Base-by-base conservation (phyloP, 2,888 invertebrate genomes). In the Pyrrhosoma nymphula region DNA sequence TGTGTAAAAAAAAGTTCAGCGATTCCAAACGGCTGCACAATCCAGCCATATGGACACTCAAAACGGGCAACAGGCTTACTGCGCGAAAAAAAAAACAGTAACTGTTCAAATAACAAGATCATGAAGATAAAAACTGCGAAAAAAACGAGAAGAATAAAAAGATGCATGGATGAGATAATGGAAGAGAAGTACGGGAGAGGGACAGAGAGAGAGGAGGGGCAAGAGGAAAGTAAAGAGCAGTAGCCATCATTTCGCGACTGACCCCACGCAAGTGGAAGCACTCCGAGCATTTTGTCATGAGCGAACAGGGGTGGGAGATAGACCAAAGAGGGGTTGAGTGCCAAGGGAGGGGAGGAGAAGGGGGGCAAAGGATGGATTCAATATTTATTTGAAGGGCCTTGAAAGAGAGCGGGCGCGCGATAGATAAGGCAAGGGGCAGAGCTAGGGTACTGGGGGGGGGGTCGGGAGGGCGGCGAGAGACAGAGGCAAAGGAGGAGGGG, bases 381-480 rank as follows among this genome's bases (percentile, higher is more conserved):
- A 93, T 93, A 93, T 93, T 93, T 93, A 93, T 93, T 93, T 93
- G 93, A 93, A 69, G 82, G 93, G 69, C 69, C 47, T 91, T 91
- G 63, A 82, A 82, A 82, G 39, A 39, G 93, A 69, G 93, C 47
- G 63, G 93, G 69, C 35, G 82, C 35, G 82, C 63, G 35, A 47
- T 26, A 93, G 93, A 93, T 93, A 93, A 93, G 93, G 63, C 14
- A 93, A 35, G 69, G n/a, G 93, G 69, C 16, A 69, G 60, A 0
- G 47, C 26, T 47, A 75, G 63, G 56, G 91, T 39, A 35, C 39
- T 23, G 0, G 8, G n/a, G 69, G 47, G 39, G 20, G 60, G 60
- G 16, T 10, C 55, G 69, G 35, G 16, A 14, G 82, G 82, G 16
- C 69, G 69, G 26, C 26, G 26, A 16, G 82, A 30, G 14, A 35